phyloP scores from a whole-genome alignment of 1,140 invertebrate genomes.

The Zaprionus tsacasi region DNA sequence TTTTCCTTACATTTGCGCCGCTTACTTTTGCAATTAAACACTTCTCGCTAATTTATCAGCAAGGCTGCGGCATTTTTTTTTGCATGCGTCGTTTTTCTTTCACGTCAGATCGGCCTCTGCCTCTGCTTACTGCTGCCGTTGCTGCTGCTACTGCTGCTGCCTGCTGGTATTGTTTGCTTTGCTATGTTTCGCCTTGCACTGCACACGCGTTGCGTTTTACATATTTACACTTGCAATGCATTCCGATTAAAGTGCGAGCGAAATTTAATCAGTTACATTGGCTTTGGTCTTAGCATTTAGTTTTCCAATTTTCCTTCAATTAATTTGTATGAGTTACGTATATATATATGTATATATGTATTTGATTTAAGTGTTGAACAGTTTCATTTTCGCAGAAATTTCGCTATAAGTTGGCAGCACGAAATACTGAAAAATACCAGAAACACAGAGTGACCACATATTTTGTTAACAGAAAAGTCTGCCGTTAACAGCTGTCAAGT shows the following conservation, averaged over 20 bases:
- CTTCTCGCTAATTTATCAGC: slow-evolving; percentile 61
- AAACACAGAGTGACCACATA: background rate
- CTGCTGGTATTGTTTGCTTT: slow-evolving; percentile 61
- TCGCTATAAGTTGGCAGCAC: slow-evolving; percentile 37
- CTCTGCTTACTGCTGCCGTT: slow-evolving; percentile 36
- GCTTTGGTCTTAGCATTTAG: slow-evolving; percentile 32
- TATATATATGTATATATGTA: slow-evolving; percentile 48
- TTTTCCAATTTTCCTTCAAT: slow-evolving; percentile 65
- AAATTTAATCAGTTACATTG: slow-evolving; percentile 25
- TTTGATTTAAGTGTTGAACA: slow-evolving; percentile 39
- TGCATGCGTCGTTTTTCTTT: slow-evolving; percentile 51
- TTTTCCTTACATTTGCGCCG: slow-evolving; percentile 38
- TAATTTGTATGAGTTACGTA: slow-evolving; percentile 63
- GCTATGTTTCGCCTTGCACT: slow-evolving; percentile 59
- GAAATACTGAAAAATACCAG: slow-evolving; percentile 14
- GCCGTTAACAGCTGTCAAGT: slow-evolving; percentile 16
- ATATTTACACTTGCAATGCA: slow-evolving; percentile 47
- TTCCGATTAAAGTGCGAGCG: slow-evolving; percentile 31
- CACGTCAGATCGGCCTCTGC: slow-evolving; percentile 44
- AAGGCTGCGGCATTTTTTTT: slow-evolving; percentile 55
- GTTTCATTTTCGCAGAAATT: slow-evolving; percentile 34
- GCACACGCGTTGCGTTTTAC: slow-evolving; percentile 63
- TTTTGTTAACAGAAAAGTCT: slow-evolving; percentile 10
- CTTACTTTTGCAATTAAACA: slow-evolving; percentile 70
- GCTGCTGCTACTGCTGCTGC: slow-evolving; percentile 36